Conservation (phyloP, 2,113 vertebrate species). For the Ictalurus punctatus region DNA sequence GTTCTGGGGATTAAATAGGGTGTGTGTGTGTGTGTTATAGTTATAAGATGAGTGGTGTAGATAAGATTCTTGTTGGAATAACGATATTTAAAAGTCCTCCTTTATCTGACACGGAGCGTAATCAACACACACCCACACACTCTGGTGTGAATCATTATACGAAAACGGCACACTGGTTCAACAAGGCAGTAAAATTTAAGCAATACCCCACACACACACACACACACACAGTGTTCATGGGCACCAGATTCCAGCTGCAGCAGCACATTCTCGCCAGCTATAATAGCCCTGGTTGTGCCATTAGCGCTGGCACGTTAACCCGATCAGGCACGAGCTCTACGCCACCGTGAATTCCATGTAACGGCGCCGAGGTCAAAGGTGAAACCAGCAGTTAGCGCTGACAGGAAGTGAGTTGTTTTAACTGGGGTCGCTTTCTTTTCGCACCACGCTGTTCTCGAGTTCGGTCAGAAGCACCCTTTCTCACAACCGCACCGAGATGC, state of each 20-base stretch:
- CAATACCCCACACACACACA: slow-evolving; percentile 3
- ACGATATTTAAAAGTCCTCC: background rate
- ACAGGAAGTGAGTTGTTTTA: slow-evolving; percentile 17
- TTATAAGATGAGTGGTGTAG: background rate
- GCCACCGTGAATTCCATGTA: background rate
- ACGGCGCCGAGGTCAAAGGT: slow-evolving; percentile 10
- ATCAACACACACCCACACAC: background rate
- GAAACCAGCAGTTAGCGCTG: background rate
- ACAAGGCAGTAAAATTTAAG: slow-evolving; percentile 19
- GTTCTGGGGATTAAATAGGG: background rate
- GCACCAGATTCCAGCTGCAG: slow-evolving; percentile 13
- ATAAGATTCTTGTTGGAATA: background rate
- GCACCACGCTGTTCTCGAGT: background rate
- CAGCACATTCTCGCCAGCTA: slow-evolving; percentile 45
- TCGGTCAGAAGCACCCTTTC: background rate
- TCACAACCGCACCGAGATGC: background rate
- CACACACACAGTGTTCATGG: slow-evolving; percentile 16
- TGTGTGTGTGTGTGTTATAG: background rate
- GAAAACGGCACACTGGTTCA: background rate
- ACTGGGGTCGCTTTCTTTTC: background rate
- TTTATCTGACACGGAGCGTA: background rate
- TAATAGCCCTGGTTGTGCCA: slow-evolving; percentile 10
- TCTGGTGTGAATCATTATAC: background rate
- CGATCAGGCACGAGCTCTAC: background rate
- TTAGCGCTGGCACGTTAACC: slow-evolving; percentile 10